Evolutionary conservation across 2,113 vertebrate genomes (phyloP), one percentile per base, ranked within the genome.

Genomic region (Perca fluviatilis): DNA sequence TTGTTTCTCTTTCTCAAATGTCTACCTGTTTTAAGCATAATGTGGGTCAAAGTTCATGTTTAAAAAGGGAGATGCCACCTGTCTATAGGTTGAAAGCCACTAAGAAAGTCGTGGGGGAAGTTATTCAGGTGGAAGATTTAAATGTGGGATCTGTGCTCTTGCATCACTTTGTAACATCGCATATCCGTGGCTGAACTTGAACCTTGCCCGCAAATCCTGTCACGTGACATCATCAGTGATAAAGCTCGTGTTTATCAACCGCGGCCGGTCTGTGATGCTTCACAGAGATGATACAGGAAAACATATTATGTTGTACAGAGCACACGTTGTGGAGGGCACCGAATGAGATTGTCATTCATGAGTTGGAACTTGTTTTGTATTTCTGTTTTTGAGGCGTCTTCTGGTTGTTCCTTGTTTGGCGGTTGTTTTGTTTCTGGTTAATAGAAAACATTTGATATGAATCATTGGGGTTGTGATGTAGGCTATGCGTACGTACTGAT

Each of bases 21-120:
- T 69, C 19, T 47, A 0, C 10, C 19, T 5, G 1, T 43, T 69
- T 68, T 57, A 63, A 73, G 4, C 6, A 2, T 15, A 50, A 72
- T 67, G 16, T 54, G n/a, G 77, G 77, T 80, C 30, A 87, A 71
- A 79, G 72, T 74, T 85, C 69, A 61, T 16, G 16, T 12, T 12
- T 10, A 0, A 5, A 25, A 27, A 57, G 8, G 36, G 18, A 71
- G 49, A 23, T 36, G 18, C 15, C 43, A 16, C 50, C 76, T 25
- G 67, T 51, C 30, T 64, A 1, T 1, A 54, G 19, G 47, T 50
- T 54, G 21, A 5, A 64, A 56, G 18, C 3, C 30, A 50, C 18
- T 0, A n/a, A 53, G 21, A 62, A 70, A 73, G 30, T 78, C 23
- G 23, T 16, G 4, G 18, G 40, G 6, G 2, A 15, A 5, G 10